Conservation (phyloP, 2,888 invertebrate species). For the Dermolepida albohirtum region DNA sequence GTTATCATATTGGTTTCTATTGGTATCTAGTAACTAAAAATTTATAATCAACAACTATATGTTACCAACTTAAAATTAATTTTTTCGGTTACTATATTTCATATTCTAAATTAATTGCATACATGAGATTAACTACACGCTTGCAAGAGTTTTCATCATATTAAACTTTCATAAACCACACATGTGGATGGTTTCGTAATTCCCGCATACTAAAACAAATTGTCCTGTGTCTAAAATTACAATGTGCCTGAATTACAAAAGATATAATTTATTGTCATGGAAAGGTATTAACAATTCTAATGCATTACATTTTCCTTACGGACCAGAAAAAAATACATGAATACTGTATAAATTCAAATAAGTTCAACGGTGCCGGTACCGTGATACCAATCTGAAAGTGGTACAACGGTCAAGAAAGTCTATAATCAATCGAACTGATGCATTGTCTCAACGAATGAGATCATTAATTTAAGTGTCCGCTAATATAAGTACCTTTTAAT, state of each 20-base stretch:
- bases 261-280: slow-evolving; percentile 50
- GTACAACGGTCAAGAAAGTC: slow-evolving; percentile 43
- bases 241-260: slow-evolving; percentile 50
- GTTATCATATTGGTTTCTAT: no score
- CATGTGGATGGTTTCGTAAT: slow-evolving; percentile 44
- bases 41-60: no score
- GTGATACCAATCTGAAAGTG: slow-evolving; percentile 46
- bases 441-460: slow-evolving; percentile 49
- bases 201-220: slow-evolving; percentile 45
- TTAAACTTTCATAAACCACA: neutral
- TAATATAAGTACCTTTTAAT: slow-evolving; percentile 48
- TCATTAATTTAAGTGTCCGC: slow-evolving; percentile 47
- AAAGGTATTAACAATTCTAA: slow-evolving; percentile 51
- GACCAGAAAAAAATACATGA: slow-evolving; percentile 49
- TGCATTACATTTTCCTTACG: slow-evolving; percentile 33
- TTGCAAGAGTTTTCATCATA: no score
- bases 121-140: no score
- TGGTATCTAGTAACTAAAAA: no score
- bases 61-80: no score
- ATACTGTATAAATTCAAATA: slow-evolving; percentile 51
- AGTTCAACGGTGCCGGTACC: slow-evolving; percentile 43
- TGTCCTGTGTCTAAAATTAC: slow-evolving; percentile 48
- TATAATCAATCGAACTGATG: slow-evolving; percentile 49
- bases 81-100: no score
- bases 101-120: no score